Conservation (phyloP, 1,140 invertebrate species). For the Euschistus heros region DNA sequence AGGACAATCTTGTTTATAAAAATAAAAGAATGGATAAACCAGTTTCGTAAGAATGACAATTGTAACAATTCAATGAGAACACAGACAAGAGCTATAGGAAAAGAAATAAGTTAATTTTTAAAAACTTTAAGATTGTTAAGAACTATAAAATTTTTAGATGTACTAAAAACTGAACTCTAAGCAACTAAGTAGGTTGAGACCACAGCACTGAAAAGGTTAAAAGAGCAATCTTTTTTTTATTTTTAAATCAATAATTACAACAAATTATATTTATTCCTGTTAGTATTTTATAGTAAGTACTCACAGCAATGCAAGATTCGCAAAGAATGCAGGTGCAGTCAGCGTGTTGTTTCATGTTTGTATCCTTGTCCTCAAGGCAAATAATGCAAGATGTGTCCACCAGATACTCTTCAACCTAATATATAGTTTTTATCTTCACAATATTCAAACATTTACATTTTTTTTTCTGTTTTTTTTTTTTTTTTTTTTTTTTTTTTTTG, state of each 20-base stretch:
- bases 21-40: no score
- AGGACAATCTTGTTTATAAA: no score
- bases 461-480: conserved; percentile 1
- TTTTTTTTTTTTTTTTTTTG: conserved; percentile 6
- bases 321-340: conserved; percentile 49
- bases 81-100: no score
- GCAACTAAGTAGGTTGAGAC: no score
- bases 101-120: no score
- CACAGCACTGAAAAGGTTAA: no score
- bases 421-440: conserved; percentile 16
- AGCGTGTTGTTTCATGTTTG: conserved; percentile 44
- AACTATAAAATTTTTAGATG: no score
- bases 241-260: not conserved
- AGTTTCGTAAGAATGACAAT: no score
- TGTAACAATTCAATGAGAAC: no score
- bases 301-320: conserved; percentile 49
- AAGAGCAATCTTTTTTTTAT: no score
- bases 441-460: conserved; percentile 8
- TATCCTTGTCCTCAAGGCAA: conserved; percentile 50
- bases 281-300: conserved; percentile 20
- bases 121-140: no score
- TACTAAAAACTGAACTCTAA: no score
- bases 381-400: conserved; percentile 42
- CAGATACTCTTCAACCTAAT: conserved; percentile 17
- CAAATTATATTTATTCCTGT: not conserved